Evolutionary conservation across 2,113 vertebrate genomes (phyloP), one percentile per base, ranked within the genome.

Genomic region (Ptychochromis oligacanthus): DNA sequence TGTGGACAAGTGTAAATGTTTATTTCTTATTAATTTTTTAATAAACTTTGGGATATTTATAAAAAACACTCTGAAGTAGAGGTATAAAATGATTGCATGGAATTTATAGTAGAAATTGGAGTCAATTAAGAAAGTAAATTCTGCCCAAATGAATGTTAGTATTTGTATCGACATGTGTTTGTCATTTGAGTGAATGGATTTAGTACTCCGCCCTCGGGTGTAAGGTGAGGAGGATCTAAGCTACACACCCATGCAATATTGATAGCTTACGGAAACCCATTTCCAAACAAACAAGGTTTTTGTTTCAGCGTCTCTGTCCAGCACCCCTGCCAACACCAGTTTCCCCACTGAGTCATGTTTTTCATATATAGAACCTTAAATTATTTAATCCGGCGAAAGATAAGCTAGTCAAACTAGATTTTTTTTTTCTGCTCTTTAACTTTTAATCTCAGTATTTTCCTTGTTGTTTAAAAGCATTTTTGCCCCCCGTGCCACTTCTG

Each of bases 201-300:
- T 77, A 60, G 78, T 85, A 57, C 81, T 83, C 80, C 22, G 11
- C 26, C 60, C 34, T 82, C 84, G 58, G 64, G 60, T 88, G 90
- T 86, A 80, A 92, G 40, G 56, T 82, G 85, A 22, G 34, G 80
- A 86, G 90, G 91, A 90, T 79, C 89, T 92, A 88, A 90, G 77
- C 79, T 83, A 91, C 85, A 75, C 77, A 7, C 59, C 49, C 75
- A 67, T 94, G 77, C 81, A 93, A 94, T 92, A 93, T 95, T 92
- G 74, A 94, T 18, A 0, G 46, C 77, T 46, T 80, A 84, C 77
- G 7, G 80, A 87, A 91, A 91, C 83, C 76, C 36, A 38, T 82
- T 88, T 89, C 77, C 74, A 91, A 91, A 90, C 67, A 91, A 82
- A 86, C 79, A 38, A 75, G 86, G 12, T 83, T 86, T 31, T 76